A percentile compares a stretch with the other conserved stretches of the same genome.
Conservation (phyloP, 2,113 vertebrate genomes). For the Dascyllus trimaculatus region DNA sequence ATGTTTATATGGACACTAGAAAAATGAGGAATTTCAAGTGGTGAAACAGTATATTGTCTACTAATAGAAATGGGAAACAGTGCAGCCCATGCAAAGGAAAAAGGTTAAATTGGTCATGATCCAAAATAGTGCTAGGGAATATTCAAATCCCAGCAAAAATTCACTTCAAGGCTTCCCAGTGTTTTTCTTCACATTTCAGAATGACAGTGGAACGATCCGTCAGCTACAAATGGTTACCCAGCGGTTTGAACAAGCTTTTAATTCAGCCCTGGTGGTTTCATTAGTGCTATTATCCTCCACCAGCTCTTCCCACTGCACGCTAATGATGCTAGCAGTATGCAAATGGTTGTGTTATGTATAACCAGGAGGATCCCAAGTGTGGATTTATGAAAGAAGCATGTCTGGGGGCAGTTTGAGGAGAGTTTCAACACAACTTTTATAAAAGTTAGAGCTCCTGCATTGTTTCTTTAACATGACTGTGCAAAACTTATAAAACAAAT, state of each 20-base stretch:
- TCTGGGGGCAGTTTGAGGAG: constrained; percentile 2
- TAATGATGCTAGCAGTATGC: constrained; percentile 52
- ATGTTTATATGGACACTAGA: neutral
- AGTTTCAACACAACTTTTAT: constrained; percentile 5
- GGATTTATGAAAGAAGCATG: constrained; percentile 20
- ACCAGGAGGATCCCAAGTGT: constrained; percentile 24
- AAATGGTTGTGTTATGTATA: constrained; percentile 44
- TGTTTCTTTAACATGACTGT: neutral
- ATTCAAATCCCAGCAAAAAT: constrained; percentile 15
- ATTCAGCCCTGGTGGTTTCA: constrained; percentile 48
- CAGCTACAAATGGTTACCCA: constrained; percentile 9
- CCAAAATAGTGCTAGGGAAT: neutral
- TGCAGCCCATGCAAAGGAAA: neutral
- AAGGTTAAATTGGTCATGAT: neutral
- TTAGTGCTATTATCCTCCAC: constrained; percentile 41
- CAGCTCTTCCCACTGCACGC: constrained; percentile 20
- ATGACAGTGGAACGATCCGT: constrained; percentile 20
- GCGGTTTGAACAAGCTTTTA: constrained; percentile 41
- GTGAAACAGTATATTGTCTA: neutral
- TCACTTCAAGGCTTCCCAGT: neutral
- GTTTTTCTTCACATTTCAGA: constrained; percentile 17
- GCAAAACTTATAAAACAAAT: neutral
- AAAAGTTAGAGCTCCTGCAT: constrained; percentile 12
- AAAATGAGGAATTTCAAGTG: neutral
- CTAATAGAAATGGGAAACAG: neutral